These are phyloP conservation scores for Embidobia sp. DNA, from an alignment of 2,888 invertebrate genomes.

Conservation along the genomic window DNA sequence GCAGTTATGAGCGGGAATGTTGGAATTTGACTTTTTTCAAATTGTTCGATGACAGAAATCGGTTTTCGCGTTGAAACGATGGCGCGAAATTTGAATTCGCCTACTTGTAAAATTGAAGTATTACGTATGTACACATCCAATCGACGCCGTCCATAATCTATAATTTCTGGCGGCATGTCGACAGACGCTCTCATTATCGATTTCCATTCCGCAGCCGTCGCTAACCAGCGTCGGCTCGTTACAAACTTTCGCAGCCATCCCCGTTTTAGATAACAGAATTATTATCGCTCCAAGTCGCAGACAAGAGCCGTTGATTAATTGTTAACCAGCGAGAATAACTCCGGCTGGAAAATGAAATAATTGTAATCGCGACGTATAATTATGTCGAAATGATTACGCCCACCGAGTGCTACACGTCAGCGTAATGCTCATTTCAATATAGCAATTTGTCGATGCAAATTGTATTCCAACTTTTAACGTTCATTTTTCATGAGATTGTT, in stretches of 20 bases:
- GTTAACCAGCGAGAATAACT: constrained; percentile 59
- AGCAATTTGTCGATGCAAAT: constrained; percentile 19
- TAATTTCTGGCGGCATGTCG: constrained; percentile 59
- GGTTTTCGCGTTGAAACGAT: no score
- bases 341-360: constrained; percentile 23
- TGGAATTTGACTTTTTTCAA: no score
- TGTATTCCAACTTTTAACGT: constrained; percentile 12
- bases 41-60: no score
- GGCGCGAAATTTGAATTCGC: no score
- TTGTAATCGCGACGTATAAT: constrained; percentile 37
- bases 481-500: no score
- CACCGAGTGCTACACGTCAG: constrained; percentile 15
- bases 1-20: no score
- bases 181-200: constrained; percentile 64
- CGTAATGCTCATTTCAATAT: constrained; percentile 14
- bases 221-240: constrained; percentile 46
- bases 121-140: constrained; percentile 45
- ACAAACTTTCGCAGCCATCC: constrained; percentile 56
- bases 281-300: constrained; percentile 55
- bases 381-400: constrained; percentile 37
- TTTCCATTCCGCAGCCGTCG: constrained; percentile 59
- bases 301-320: constrained; percentile 62
- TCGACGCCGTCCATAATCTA: constrained; percentile 48
- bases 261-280: constrained; percentile 56
- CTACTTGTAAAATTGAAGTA: background rate